Percentiles rank a stretch among this genome's conserved stretches.
Evolutionary conservation across 2,113 vertebrate genomes (phyloP).

Genomic region (Argyrosomus japonicus): DNA sequence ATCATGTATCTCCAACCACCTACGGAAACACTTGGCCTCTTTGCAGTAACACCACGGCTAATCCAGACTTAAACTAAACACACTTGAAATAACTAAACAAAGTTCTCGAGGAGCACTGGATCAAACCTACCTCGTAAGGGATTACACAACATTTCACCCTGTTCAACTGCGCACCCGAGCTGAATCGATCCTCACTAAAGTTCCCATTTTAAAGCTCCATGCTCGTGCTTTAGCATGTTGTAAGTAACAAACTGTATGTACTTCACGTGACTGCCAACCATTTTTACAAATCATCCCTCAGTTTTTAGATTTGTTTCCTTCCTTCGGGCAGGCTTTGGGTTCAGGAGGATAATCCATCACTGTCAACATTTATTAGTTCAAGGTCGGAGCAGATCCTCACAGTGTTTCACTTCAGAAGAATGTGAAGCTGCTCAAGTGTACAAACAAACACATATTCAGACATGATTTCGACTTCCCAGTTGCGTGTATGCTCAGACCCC

Average conservation of each 20-base stretch:
- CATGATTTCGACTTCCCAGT: neutral
- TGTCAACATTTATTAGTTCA: neutral
- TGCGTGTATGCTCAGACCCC: neutral
- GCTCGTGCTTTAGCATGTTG: constrained; percentile 14
- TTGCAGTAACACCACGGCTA: neutral
- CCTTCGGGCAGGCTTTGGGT: neutral
- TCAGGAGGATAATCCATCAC: neutral
- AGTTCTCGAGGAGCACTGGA: constrained; percentile 48
- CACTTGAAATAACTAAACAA: constrained; percentile 7
- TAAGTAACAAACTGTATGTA: neutral
- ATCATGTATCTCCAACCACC: constrained; percentile 8
- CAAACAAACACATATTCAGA: neutral
- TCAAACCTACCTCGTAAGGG: constrained; percentile 53
- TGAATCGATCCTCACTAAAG: constrained; percentile 6
- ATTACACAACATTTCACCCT: constrained; percentile 16
- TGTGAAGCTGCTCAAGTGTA: neutral
- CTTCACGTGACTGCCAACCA: neutral
- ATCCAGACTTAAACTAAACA: constrained; percentile 2
- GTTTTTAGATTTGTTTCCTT: neutral
- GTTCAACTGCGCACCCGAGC: constrained; percentile 23
- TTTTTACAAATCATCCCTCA: neutral
- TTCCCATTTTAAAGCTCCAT: constrained; percentile 26
- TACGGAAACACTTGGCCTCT: constrained; percentile 17
- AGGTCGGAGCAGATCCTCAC: neutral
- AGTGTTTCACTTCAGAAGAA: neutral